These are phyloP conservation scores for Poeciliopsis prolifica DNA, from an alignment of 2,113 vertebrate species.

Conservation along the genomic window DNA sequence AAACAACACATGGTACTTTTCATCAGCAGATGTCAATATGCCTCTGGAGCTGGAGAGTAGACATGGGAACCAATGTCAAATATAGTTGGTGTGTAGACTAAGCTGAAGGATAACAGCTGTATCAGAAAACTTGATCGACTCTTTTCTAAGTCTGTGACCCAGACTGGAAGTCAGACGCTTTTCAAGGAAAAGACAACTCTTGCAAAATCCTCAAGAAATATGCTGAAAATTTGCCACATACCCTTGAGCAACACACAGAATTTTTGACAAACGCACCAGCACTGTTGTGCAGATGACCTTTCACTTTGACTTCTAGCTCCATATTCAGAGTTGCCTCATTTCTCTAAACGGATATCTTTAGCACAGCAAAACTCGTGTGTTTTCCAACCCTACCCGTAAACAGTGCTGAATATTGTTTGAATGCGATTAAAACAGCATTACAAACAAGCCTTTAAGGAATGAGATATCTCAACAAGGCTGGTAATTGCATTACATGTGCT, in stretches of 20 bases:
- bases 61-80: constrained; percentile 71
- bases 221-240: constrained; percentile 26
- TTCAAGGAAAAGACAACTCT: constrained; percentile 44
- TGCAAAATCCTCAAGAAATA: constrained; percentile 55
- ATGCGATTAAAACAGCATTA: constrained; percentile 49
- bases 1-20: constrained; percentile 45
- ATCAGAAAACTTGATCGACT: constrained; percentile 51
- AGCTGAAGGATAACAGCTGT: constrained; percentile 58
- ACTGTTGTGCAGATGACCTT: constrained; percentile 8
- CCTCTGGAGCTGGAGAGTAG: constrained; percentile 22
- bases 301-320: constrained; percentile 25
- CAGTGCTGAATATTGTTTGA: constrained; percentile 7
- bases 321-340: not conserved
- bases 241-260: constrained; percentile 47
- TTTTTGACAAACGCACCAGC: constrained; percentile 4
- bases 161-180: constrained; percentile 58
- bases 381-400: constrained; percentile 20
- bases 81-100: constrained; percentile 69
- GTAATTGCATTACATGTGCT: constrained; percentile 53
- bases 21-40: constrained; percentile 26
- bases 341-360: not conserved
- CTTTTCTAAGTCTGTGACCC: constrained; percentile 54
- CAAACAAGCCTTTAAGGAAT: constrained; percentile 42
- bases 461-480: constrained; percentile 48
- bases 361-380: constrained; percentile 7